phyloP scores from a whole-genome alignment of 1,140 invertebrate species.

The Liolophura sinensis region DNA sequence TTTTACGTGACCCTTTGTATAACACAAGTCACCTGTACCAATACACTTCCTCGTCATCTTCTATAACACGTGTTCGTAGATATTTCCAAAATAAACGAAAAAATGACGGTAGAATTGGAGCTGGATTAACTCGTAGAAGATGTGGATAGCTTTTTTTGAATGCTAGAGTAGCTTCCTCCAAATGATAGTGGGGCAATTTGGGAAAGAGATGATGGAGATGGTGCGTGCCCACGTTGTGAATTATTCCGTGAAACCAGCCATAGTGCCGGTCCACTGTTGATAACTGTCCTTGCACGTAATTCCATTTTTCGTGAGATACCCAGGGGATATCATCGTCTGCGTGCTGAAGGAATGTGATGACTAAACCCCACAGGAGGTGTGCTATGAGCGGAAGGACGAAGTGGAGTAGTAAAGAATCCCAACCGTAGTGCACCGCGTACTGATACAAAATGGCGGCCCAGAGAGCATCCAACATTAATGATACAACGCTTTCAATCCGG shows the following conservation, averaged over 20 bases:
- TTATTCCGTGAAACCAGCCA: constrained; percentile 55
- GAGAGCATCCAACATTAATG: constrained; percentile 34
- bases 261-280: constrained; percentile 59
- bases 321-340: constrained; percentile 56
- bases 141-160: constrained; percentile 44
- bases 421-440: constrained; percentile 25
- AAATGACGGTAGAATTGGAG: constrained; percentile 39
- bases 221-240: constrained; percentile 59
- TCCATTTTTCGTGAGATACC: constrained; percentile 57
- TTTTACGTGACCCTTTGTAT: no score
- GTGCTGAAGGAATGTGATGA: constrained; percentile 61
- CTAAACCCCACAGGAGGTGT: constrained; percentile 48
- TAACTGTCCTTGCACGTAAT: constrained; percentile 57
- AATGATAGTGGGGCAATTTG: constrained; percentile 59
- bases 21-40: constrained; percentile 31
- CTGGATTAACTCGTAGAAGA: constrained; percentile 28
- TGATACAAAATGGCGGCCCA: constrained; percentile 39
- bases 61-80: constrained; percentile 26
- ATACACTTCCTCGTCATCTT: constrained; percentile 28
- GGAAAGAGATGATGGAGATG: constrained; percentile 61
- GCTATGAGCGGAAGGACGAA: constrained; percentile 55
- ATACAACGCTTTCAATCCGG: constrained; percentile 18
- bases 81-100: constrained; percentile 44
- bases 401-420: constrained; percentile 43
- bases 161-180: constrained; percentile 54